Evolutionary conservation across 2,888 invertebrate genomes (phyloP), one percentile per base, ranked within the genome.

Genomic region (Coleophora flavipennella): DNA sequence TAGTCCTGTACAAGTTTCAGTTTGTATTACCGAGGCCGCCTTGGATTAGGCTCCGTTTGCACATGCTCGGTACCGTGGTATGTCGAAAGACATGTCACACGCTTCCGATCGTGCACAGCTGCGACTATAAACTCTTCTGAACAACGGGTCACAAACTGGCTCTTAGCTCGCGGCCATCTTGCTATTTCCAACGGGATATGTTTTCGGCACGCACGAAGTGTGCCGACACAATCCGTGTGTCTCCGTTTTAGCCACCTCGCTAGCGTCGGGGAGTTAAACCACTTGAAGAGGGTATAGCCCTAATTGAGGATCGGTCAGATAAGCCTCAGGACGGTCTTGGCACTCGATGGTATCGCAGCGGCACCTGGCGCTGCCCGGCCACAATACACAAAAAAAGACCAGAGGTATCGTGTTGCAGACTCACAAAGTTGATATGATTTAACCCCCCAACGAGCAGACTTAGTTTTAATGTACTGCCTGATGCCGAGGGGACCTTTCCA

Each of bases 401-500:
- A 43, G 11, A 45, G 32, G 33, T 44, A 44, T 2, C 41, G 48
- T 0, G 46, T 50, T 14, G 34, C 31, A 13, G 44, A 43, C 33
- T 57, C 55, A 13, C 52, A 52, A 1, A 55, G 43, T 33, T 57
- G 49, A 31, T 45, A 53, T 0, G 50, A 49, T 38, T 53, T 54
- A 12, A 57, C 50, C 1, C 51, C 51, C 12, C 38, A 48, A 11
- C 36, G 40, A 1, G 48, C 33, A 35, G 45, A 34, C 33, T 51
- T 51, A 9, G 31, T 32, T 38, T 13, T 34, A 28, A 49, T 49
- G 35, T 42, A 44, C 31, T 50, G 46, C 25, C 39, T 45, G 25
- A 44, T 27, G 3, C 31, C 13, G 1, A 46, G 14, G 8, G 35
- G 35, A 9, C 46, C 48, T 29, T 49, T 49, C 45, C 48, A 48